Evolutionary conservation across 2,113 vertebrate species (phyloP), one percentile per base, ranked within the genome.

Genomic region (Pteronura brasiliensis): DNA sequence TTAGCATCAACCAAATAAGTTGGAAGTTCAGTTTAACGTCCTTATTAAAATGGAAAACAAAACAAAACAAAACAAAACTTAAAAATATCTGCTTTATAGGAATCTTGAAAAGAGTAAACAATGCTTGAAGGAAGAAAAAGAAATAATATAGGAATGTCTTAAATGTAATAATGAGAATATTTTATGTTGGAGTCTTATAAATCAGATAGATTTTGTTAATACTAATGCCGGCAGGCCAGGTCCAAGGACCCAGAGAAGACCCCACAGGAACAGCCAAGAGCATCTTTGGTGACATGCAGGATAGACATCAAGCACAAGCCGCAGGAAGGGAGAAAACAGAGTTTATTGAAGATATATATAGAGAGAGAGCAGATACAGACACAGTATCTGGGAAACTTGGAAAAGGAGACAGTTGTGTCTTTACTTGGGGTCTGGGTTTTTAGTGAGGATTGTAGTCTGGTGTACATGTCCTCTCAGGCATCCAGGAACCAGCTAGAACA

Each of bases 41-140:
- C 25, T 92, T 77, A 69, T 44, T 92, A 88, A 91, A 88, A 61
- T 93, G 25, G 36, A 88, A 87, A 91, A 89, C 87, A 80, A 55
- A 52, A 52, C 3, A 44, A 49, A 47, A 67, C 72, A 6, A 31
- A n/a, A n/a, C n/a, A 42, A 42, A 42, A 42, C 71, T 59, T 47
- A 79, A 94, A 81, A 93, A 72, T 18, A 80, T 55, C 14, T 63
- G n/a, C 17, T 77, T 81, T 36, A 74, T 23, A 47, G 65, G 34
- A 92, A 93, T 93, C 34, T 85, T 80, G 49, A 80, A 95, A 90
- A 85, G 80, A 90, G 9, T 89, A 84, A 89, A 97, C 71, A 80
- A 6, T 93, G 44, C 25, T 88, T 88, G 31, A 80, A 31, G 92
- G 72, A 77, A 55, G 79, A 97, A 83, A 89, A 29, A 76, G 49